phyloP scores from a whole-genome alignment of 2,797 vertebrate species.

The Eupleurogrammus muticus region DNA sequence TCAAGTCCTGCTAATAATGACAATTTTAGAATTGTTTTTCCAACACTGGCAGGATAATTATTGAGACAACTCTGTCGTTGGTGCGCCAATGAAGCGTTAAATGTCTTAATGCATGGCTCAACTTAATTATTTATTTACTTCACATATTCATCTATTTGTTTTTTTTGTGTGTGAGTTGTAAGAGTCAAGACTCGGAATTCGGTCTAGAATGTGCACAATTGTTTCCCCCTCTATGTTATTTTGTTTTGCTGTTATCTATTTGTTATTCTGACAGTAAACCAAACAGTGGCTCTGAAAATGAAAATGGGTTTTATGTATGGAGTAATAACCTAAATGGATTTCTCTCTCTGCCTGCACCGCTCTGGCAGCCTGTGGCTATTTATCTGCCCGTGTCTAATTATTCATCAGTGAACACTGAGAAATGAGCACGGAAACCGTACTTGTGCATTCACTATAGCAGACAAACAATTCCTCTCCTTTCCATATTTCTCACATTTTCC shows the following conservation, averaged over 20 bases:
- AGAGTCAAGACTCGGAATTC: slow-evolving; percentile 57
- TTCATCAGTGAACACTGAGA: slow-evolving; percentile 83
- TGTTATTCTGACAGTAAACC: slow-evolving; percentile 83
- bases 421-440: slow-evolving; percentile 65
- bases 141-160: slow-evolving; percentile 27
- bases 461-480: slow-evolving; percentile 16
- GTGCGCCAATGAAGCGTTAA: slow-evolving; percentile 26
- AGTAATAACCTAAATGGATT: slow-evolving; percentile 87
- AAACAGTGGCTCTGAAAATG: slow-evolving; percentile 78
- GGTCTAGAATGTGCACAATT: slow-evolving; percentile 56
- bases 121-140: slow-evolving; percentile 42
- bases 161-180: slow-evolving; percentile 41
- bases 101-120: slow-evolving; percentile 30
- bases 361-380: slow-evolving; percentile 81
- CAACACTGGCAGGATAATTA: slow-evolving; percentile 5
- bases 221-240: slow-evolving; percentile 71
- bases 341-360: slow-evolving; percentile 63
- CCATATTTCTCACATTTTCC: not conserved
- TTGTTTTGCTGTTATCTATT: slow-evolving; percentile 82
- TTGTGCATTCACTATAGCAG: slow-evolving; percentile 45
- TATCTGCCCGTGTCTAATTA: slow-evolving; percentile 86
- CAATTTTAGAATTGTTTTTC: slow-evolving; percentile 13
- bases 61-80: slow-evolving; percentile 14
- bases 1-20: not conserved
- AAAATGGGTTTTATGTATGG: slow-evolving; percentile 86